phyloP scores from a whole-genome alignment of 2,797 vertebrate genomes.

The Thamnophis elegans region DNA sequence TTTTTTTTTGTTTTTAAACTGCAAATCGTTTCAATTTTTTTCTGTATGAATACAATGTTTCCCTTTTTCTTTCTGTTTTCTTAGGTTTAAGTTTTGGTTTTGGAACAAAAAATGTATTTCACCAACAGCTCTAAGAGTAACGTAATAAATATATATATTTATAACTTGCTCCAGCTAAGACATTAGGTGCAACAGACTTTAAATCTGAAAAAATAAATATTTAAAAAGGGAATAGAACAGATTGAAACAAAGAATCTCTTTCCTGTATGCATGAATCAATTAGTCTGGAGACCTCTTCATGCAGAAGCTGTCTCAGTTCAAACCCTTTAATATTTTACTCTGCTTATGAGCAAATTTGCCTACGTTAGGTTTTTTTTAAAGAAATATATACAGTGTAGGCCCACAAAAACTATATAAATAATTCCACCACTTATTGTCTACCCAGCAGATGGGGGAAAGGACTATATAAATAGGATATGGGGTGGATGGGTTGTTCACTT shows the following conservation, averaged over 20 bases:
- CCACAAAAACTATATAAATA: slow-evolving; percentile 36
- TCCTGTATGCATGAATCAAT: slow-evolving; percentile 17
- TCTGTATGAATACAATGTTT: slow-evolving; percentile 43
- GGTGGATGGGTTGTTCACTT: background rate
- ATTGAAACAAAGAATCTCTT: slow-evolving; percentile 48
- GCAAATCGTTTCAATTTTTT: slow-evolving; percentile 31
- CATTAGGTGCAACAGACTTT: slow-evolving; percentile 63
- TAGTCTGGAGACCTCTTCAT: slow-evolving; percentile 8
- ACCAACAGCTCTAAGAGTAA: slow-evolving; percentile 39
- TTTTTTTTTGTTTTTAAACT: background rate
- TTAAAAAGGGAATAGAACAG: slow-evolving; percentile 64
- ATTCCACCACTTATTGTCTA: slow-evolving; percentile 34
- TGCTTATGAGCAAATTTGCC: slow-evolving; percentile 41
- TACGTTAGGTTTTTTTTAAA: slow-evolving; percentile 30
- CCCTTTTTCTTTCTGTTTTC: slow-evolving; percentile 52
- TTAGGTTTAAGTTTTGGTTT: slow-evolving; percentile 41
- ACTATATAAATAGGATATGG: slow-evolving; percentile 29
- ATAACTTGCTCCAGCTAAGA: slow-evolving; percentile 51
- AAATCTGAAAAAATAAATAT: slow-evolving; percentile 70
- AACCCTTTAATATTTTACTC: slow-evolving; percentile 37
- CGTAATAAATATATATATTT: slow-evolving; percentile 30
- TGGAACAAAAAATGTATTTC: slow-evolving; percentile 29
- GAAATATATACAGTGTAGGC: slow-evolving; percentile 18
- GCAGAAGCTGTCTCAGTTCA: slow-evolving; percentile 43
- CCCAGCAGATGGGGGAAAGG: slow-evolving; percentile 34